Base-by-base conservation (phyloP, 2,888 invertebrate genomes). In the Prionchulus punctatus region DNA sequence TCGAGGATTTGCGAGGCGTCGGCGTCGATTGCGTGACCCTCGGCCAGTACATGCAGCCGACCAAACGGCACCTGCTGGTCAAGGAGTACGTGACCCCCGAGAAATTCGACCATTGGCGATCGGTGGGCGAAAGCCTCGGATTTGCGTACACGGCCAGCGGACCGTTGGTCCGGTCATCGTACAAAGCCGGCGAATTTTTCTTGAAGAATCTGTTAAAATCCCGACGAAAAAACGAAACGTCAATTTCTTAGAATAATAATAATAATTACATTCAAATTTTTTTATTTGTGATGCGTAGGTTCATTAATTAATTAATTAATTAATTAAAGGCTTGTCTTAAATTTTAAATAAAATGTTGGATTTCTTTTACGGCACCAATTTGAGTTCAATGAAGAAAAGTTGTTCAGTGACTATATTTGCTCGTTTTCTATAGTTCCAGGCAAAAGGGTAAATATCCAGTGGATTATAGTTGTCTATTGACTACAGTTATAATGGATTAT, bases 1-100 rank as follows among this genome's bases (percentile, higher is more conserved):
- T 96, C 80, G 79, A 79, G 75, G 82, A 82, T 82, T 65, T 59
- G 36, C 50, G 60, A 27, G 43, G 23, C 12, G n/a, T n/a, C 0
- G 85, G 83, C 36, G 96, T 99, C 0, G 96, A 96, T 73, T 94
- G 94, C 70, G 73, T 99, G 0, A 98, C 98, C 0, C 76, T 98
- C 2, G 98, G 98, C 0, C 98, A 98, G 70, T 98, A 99, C 74
- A 98, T 99, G 94, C 98, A 99, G 72, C 98, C 98, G 0, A 98
- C 96, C 0, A 94, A 90, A 69, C 79, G 85, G 7, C 98, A 98
- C 72, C 77, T 98, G 28, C 88, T 67, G n/a, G 68, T 72, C 26
- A 66, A 66, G 54, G 96, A 98, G 72, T 99, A 96, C 75, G 87
- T 98, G 0, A 92, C 91, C 0, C 96, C 96, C 0, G 85, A 84